A percentile compares a stretch with the other conserved stretches of the same genome.
Evolutionary conservation across 2,113 vertebrate species (phyloP).

Genomic region (Taxidea taxus): DNA sequence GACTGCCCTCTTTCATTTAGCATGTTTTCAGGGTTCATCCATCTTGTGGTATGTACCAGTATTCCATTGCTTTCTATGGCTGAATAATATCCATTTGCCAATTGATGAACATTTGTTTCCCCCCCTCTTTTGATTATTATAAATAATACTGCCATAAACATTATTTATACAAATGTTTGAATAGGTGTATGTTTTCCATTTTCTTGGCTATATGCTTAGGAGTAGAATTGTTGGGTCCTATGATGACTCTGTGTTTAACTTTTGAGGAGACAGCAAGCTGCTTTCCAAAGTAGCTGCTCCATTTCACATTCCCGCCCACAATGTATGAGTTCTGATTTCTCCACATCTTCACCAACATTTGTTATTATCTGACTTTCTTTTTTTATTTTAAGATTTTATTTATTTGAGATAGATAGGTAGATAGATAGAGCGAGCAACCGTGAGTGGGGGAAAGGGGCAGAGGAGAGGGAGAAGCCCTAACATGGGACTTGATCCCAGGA

Average conservation of each 20-base stretch:
- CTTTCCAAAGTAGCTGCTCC: background rate
- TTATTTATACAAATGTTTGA: background rate
- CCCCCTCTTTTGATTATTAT: background rate
- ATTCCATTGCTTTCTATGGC: background rate
- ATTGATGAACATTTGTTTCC: background rate
- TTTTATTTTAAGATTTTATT: background rate
- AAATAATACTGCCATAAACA: background rate
- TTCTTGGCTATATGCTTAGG: background rate
- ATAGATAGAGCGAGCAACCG: background rate
- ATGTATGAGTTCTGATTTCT: background rate
- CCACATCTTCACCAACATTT: background rate
- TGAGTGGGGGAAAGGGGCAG: background rate
- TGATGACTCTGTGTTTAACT: background rate
- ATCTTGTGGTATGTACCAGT: background rate
- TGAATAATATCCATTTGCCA: background rate
- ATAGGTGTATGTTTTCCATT: background rate
- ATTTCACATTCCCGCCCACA: background rate
- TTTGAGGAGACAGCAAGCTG: background rate
- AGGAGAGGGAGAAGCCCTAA: background rate
- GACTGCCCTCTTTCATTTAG: background rate
- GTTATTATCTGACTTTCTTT: background rate
- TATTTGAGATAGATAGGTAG: background rate
- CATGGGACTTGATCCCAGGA: background rate
- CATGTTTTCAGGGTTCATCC: background rate
- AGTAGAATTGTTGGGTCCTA: background rate